Evolutionary conservation across 2,113 vertebrate genomes (phyloP).

Genomic region (Sinocyclocheilus rhinocerous): DNA sequence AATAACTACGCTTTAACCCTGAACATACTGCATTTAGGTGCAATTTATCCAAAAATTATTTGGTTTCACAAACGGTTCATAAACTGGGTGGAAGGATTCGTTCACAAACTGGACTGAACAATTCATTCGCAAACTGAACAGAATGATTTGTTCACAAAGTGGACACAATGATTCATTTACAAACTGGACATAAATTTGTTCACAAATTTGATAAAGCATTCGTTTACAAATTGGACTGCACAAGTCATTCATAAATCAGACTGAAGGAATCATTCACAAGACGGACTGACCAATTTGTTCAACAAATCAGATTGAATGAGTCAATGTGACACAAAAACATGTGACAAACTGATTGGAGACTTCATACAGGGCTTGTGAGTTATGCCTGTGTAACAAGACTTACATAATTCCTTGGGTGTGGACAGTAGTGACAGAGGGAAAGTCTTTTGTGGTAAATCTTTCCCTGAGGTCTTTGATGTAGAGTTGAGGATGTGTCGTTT

Average conservation of each 20-base stretch:
- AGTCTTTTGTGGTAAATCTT: constrained; percentile 22
- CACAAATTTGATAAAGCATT: background rate
- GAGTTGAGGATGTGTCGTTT: constrained; percentile 5
- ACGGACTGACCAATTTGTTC: background rate
- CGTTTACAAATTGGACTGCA: no score
- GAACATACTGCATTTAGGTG: no score
- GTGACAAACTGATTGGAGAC: constrained; percentile 6
- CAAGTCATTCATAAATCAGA: no score
- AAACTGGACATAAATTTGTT: background rate
- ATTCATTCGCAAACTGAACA: background rate
- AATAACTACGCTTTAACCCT: no score
- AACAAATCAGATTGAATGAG: background rate
- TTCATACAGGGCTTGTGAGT: background rate
- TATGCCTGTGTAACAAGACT: background rate
- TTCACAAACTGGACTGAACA: no score
- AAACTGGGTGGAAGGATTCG: no score
- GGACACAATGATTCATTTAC: background rate
- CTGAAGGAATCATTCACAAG: background rate
- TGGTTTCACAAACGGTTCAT: no score
- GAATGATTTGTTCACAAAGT: no score
- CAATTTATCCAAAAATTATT: no score
- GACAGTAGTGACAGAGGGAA: constrained; percentile 10
- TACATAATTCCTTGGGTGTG: background rate
- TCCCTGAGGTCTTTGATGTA: constrained; percentile 1
- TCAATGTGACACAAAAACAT: background rate